Evolutionary conservation across 2,888 invertebrate genomes (phyloP).

Genomic region (Cephalotes varians): DNA sequence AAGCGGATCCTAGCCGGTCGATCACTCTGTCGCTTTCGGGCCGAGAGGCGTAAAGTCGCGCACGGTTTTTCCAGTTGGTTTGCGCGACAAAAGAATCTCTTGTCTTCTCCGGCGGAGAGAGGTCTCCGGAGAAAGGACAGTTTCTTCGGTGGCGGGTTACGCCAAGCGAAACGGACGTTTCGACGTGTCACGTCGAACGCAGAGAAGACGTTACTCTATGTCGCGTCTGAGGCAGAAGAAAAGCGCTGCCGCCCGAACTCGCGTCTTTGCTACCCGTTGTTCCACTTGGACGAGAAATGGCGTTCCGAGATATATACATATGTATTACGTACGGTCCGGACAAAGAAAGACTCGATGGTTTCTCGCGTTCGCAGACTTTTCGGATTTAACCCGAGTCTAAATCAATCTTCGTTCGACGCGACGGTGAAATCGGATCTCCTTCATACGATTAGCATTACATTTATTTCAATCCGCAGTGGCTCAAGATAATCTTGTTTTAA

Average conservation of each 20-base stretch:
- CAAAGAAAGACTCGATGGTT: slow-evolving; percentile 28
- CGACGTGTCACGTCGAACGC: slow-evolving; percentile 57
- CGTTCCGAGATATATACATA: slow-evolving; percentile 37
- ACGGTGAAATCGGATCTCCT: slow-evolving; percentile 7
- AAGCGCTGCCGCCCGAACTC: slow-evolving; percentile 33
- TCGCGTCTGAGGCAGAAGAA: slow-evolving; percentile 50
- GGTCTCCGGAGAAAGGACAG: slow-evolving; percentile 55
- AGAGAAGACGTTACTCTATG: slow-evolving; percentile 66
- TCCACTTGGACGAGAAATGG: slow-evolving; percentile 37
- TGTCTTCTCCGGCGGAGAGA: slow-evolving; percentile 40
- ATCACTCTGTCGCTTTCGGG: slow-evolving; percentile 39
- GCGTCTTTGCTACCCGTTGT: slow-evolving; percentile 34
- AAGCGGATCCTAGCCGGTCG: slow-evolving; percentile 24
- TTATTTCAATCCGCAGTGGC: slow-evolving; percentile 5
- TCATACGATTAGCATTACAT: slow-evolving; percentile 38
- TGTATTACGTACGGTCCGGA: slow-evolving; percentile 36
- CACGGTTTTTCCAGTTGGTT: slow-evolving; percentile 70
- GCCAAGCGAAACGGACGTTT: slow-evolving; percentile 58
- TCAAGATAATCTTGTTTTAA: slow-evolving; percentile 8
- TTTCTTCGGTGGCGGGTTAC: slow-evolving; percentile 61
- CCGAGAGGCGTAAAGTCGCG: slow-evolving; percentile 65
- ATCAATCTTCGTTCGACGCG: slow-evolving; percentile 30
- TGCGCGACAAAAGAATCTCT: slow-evolving; percentile 68
- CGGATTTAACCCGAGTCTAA: slow-evolving; percentile 19
- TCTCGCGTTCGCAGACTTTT: slow-evolving; percentile 7